These are phyloP conservation scores for Folsomia candida DNA, from an alignment of 2,888 invertebrate species.

Conservation along the genomic window DNA sequence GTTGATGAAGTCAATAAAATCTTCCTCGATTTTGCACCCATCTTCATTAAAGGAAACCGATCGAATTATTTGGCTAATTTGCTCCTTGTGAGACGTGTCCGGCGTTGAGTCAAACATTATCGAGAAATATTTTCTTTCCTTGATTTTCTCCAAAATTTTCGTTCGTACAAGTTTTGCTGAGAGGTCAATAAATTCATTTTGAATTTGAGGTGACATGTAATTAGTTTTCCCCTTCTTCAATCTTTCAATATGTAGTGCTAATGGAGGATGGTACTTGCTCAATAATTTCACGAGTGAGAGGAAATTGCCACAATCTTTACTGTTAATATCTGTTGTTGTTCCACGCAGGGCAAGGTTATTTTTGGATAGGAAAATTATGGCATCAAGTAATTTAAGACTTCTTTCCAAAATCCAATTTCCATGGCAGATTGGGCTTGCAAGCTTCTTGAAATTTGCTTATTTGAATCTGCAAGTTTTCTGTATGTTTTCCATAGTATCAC, in stretches of 20 bases:
- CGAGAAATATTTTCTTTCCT: conserved; percentile 12
- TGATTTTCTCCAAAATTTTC: background rate
- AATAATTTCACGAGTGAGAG: conserved; percentile 12
- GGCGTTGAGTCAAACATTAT: conserved; percentile 26
- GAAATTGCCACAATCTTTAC: conserved; percentile 17
- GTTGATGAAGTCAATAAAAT: conserved; percentile 16
- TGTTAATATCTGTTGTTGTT: background rate
- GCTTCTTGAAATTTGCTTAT: background rate
- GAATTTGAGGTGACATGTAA: conserved; percentile 18
- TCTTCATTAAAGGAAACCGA: background rate
- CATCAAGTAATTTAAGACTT: background rate
- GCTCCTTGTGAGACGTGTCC: conserved; percentile 18
- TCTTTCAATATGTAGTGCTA: background rate
- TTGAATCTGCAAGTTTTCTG: background rate
- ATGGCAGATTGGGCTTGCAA: background rate
- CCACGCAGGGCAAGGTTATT: conserved; percentile 21
- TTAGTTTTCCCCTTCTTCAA: background rate
- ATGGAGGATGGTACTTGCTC: conserved; percentile 7
- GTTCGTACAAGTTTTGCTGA: background rate
- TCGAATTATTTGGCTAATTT: conserved; percentile 22
- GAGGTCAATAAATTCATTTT: conserved; percentile 19
- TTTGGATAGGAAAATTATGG: conserved; percentile 4
- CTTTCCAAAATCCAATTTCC: conserved; percentile 2
- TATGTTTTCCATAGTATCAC: background rate
- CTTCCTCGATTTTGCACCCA: conserved; percentile 19